Conservation (phyloP, 2,888 invertebrate species). For the Pollenia labialis region DNA sequence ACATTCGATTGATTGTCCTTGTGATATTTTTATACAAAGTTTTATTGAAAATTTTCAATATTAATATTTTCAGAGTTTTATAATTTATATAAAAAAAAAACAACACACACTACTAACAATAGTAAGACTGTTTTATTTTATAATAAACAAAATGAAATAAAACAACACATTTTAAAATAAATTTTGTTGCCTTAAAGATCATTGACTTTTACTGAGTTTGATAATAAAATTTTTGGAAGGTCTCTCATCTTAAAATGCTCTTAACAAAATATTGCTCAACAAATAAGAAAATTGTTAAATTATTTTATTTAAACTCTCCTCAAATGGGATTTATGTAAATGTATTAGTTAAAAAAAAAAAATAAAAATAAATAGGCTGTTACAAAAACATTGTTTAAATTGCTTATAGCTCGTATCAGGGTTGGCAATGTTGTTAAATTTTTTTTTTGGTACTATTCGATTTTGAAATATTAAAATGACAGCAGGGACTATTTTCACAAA, state of each 20-base stretch:
- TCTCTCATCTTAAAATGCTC: constrained; percentile 8
- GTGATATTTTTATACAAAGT: constrained; percentile 42
- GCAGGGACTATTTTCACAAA: too few relatives aligned
- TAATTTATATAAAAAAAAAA: background rate
- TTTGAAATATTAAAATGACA: too few relatives aligned
- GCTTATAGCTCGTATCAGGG: too few relatives aligned
- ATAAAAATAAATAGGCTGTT: constrained; percentile 37
- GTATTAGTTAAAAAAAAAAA: constrained; percentile 4
- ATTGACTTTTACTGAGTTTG: constrained; percentile 63
- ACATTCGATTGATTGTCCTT: constrained; percentile 45
- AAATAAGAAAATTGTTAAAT: constrained; percentile 10
- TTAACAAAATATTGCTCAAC: constrained; percentile 10
- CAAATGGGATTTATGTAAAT: background rate
- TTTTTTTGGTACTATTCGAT: too few relatives aligned
- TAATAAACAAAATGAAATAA: background rate
- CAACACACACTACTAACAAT: constrained; percentile 30
- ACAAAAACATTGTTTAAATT: background rate
- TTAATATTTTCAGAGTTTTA: constrained; percentile 6
- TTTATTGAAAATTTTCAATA: constrained; percentile 9
- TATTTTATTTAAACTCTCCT: background rate
- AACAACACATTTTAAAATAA: constrained; percentile 44
- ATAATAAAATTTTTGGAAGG: constrained; percentile 18
- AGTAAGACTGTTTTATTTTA: constrained; percentile 22
- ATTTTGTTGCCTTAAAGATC: constrained; percentile 54
- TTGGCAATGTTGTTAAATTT: too few relatives aligned